Base-by-base conservation (phyloP, 2,888 invertebrate genomes). In the Serripes groenlandicus region DNA sequence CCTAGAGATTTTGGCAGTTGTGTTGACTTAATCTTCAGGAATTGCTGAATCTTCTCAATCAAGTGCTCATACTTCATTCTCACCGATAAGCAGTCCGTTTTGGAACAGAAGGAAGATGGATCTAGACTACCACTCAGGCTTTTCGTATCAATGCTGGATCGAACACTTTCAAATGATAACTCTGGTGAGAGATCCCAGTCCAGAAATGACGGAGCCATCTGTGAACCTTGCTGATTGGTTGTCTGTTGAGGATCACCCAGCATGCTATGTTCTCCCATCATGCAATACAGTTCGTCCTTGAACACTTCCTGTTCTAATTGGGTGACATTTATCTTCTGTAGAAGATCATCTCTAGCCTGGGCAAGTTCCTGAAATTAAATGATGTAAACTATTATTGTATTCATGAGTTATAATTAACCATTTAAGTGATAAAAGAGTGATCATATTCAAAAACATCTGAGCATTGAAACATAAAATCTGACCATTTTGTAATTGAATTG, bases 361-460 rank as follows among this genome's bases (percentile, higher is more conserved):
- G 89, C 89, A 58, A 93, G 85, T 62, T 92, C 92, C 93, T 94
- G 90, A 35, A 90, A 86, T 23, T 26, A 72, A 7, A 70, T n/a
- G n/a, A n/a, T n/a, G 32, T 11, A 70, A 42, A 15, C n/a, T 4
- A 66, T 11, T n/a, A 54, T 11, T 23, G 18, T 42, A 42, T 11
- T 9, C 42, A 9, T 11, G 42, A 42, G 18, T 42, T 42, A 42
- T 18, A 42, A 42, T 11, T 15, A 54, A 21, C n/a, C 54, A 7
- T 15, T 42, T 42, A n/a, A n/a, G n/a, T n/a, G n/a, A n/a, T n/a
- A n/a, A n/a, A n/a, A n/a, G n/a, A n/a, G n/a, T n/a, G n/a, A n/a
- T n/a, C n/a, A n/a, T n/a, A n/a, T n/a, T n/a, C n/a, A n/a, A n/a
- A n/a, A n/a, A n/a, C n/a, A n/a, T n/a, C n/a, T n/a, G n/a, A n/a